Percentiles rank a stretch among this genome's conserved stretches.
These are phyloP conservation scores for Garrulus glandarius DNA, from an alignment of 2,797 vertebrate species.

Conservation along the genomic window DNA sequence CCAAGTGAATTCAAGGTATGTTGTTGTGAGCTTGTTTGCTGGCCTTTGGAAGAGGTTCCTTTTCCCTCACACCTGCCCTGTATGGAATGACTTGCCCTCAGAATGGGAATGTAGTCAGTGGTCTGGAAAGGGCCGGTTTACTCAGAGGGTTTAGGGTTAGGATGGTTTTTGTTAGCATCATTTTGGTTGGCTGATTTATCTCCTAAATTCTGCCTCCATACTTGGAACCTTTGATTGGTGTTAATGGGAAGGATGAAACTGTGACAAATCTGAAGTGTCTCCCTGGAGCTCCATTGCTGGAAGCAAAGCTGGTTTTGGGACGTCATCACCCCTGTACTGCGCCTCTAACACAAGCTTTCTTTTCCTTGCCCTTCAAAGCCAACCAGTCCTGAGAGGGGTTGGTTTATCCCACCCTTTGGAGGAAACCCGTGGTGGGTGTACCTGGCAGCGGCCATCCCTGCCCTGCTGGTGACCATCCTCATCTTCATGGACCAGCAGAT, in stretches of 20 bases:
- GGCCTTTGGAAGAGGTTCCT: background rate
- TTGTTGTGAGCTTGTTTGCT: background rate
- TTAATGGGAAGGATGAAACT: background rate
- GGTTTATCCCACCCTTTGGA: slow-evolving; percentile 93
- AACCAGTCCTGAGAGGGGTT: slow-evolving; percentile 88
- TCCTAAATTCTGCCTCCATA: background rate
- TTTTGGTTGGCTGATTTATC: background rate
- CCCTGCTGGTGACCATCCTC: slow-evolving; percentile 93
- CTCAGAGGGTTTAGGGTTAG: background rate
- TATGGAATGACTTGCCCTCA: background rate
- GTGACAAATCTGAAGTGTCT: background rate
- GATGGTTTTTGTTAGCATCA: background rate
- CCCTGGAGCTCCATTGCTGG: background rate
- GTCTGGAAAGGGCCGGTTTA: background rate
- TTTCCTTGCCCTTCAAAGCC: slow-evolving; percentile 78
- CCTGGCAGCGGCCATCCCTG: slow-evolving; percentile 88
- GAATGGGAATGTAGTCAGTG: background rate
- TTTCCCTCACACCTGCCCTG: background rate
- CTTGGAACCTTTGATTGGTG: background rate
- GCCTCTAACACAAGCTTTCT: background rate
- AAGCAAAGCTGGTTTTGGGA: background rate
- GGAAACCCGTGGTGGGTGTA: slow-evolving; percentile 98
- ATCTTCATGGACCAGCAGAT: slow-evolving; percentile 99
- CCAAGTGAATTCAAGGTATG: slow-evolving; percentile 96
- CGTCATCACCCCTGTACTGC: rapidly evolving